Evolutionary conservation across 2,113 vertebrate genomes (phyloP), one percentile per base, ranked within the genome.

Genomic region (Numenius arquata): DNA sequence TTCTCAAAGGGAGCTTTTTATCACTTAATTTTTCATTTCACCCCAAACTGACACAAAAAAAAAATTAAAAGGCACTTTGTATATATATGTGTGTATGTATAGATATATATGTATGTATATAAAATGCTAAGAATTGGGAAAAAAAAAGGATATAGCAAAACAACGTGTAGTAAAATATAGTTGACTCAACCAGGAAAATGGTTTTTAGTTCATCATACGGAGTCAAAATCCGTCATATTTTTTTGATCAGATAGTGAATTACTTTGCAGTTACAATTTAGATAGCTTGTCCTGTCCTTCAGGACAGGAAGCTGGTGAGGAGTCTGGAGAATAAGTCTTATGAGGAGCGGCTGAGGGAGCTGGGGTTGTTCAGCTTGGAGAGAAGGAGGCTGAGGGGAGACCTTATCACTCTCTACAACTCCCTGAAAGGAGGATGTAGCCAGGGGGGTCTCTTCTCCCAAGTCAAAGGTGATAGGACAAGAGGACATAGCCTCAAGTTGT

Each of bases 11-110:
- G 2, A 56, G 8, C 0, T 62, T 22, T 65, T 80, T 36, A 32
- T 36, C 6, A 18, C 2, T 58, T 6, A 17, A 1, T 9, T 21
- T 62, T 91, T 59, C 38, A 32, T 84, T 79, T 78, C 19, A 47
- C 0, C 12, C 12, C 27, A 59, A 66, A 38, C 3, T 15, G 5
- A 8, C 17, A 76, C 12, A 25, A 53, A 40, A 38, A 77, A 62
- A 38, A 17, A 1, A 12, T 21, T 52, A 45, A 47, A 78, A 78
- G 2, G 5, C 6, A 32, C 18, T 59, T 50, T 43, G 19, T 29
- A 8, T 27, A 8, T 53, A 5, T 43, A 1, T 21, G 1, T 52
- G 1, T 21, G 4, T n/a, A 2, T 38, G 2, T 15, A 4, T 29
- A 4, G 17, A 2, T 10, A 4, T 12, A 11, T n/a, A 34, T n/a